These are phyloP conservation scores for Scaptodrosophila lebanonensis DNA, from an alignment of 1,140 invertebrate species.

Conservation along the genomic window DNA sequence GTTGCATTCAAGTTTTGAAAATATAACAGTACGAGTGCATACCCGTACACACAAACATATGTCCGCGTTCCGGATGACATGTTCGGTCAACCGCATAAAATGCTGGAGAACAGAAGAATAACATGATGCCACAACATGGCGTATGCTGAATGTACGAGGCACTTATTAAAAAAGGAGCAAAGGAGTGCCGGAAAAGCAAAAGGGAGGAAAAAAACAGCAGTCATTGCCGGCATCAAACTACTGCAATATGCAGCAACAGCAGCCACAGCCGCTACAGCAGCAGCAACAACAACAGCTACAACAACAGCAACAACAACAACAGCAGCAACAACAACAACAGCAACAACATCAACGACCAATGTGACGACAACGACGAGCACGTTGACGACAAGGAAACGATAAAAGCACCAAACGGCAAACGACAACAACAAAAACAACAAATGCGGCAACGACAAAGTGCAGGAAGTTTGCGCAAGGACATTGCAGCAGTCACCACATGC, in stretches of 20 bases:
- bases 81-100: slow-evolving; percentile 29
- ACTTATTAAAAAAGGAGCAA: slow-evolving; percentile 46
- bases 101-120: slow-evolving; percentile 20
- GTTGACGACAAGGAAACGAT: slow-evolving; percentile 45
- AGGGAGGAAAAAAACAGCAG: background rate
- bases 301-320: no score
- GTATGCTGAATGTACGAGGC: slow-evolving; percentile 33
- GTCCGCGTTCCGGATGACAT: slow-evolving; percentile 1
- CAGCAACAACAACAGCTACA: slow-evolving; percentile 7
- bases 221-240: slow-evolving; percentile 25
- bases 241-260: slow-evolving; percentile 34
- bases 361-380: slow-evolving; percentile 4
- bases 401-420: slow-evolving; percentile 43
- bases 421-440: slow-evolving; percentile 24
- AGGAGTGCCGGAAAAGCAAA: slow-evolving; percentile 17
- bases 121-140: slow-evolving; percentile 35
- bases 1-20: no score
- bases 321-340: slow-evolving; percentile 10
- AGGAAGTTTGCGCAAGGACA: slow-evolving; percentile 73
- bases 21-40: no score
- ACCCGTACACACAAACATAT: no score
- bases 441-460: slow-evolving; percentile 57
- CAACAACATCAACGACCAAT: slow-evolving; percentile 24
- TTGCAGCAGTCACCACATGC: slow-evolving; percentile 71
- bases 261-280: slow-evolving; percentile 12